Evolutionary conservation across 1,140 invertebrate species (phyloP), one percentile per base, ranked within the genome.

Genomic region (Anthonomus grandis): DNA sequence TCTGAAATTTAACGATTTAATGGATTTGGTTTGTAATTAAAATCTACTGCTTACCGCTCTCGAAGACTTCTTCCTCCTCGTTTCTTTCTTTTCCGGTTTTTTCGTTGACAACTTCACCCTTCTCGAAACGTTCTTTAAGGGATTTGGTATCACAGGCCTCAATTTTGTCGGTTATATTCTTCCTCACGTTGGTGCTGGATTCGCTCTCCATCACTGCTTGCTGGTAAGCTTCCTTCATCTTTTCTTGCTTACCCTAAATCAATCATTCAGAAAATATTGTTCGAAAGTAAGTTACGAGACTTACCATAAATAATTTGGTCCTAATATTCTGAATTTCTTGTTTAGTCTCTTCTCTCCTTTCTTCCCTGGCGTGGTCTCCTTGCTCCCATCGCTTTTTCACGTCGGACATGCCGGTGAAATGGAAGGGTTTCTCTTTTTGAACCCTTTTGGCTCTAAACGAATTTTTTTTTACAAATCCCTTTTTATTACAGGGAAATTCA

Each of bases 201-300:
- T 74, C 71, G 50, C 86, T 87, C 65, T 92, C 89, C 59, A 88
- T 82, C 0, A 93, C 87, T 4, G 90, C 91, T 67, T 92, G 89
- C 69, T 94, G 90, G 72, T 95, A 94, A 78, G 91, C 84, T 70
- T 94, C 90, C 67, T 93, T 93, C 75, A 95, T 89, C 66, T 90
- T 90, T 0, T 87, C 87, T 76, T 92, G 90, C 72, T 92, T 91
- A 8, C 90, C 90, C 86, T 89, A 24, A 27, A 38, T 5, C 9
- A 45, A 21, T 24, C 12, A 17, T 45, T 45, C 4, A 12, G 12
- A 17, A 4, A 21, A 45, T 4, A 23, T 24, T 24, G 1, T 39
- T n/a, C n/a, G n/a, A n/a, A n/a, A n/a, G n/a, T n/a, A n/a, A n/a
- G n/a, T n/a, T n/a, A 10, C 1, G 12, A 13, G 15, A 13, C 72